Percentiles rank a stretch among this genome's conserved stretches.
These are phyloP conservation scores for Selene dorsalis DNA, from an alignment of 2,797 vertebrate genomes.

Conservation along the genomic window DNA sequence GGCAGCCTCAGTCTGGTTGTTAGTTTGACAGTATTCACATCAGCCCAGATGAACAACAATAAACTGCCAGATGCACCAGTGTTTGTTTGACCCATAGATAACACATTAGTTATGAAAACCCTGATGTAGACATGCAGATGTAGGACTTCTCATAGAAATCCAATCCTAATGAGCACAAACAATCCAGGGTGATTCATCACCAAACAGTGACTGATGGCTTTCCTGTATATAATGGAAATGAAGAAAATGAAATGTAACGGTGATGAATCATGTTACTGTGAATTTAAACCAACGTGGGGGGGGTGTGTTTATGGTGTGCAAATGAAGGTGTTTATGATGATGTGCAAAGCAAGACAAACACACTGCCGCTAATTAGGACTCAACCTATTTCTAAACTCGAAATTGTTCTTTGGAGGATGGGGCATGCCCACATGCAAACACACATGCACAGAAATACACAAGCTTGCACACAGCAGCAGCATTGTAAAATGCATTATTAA, in stretches of 20 bases:
- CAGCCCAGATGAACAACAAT: not conserved
- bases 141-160: not conserved
- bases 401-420: slow-evolving; percentile 25
- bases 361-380: slow-evolving; percentile 63
- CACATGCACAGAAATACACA: not conserved
- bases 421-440: not conserved
- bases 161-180: slow-evolving; percentile 1
- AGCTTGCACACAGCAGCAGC: not conserved
- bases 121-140: not conserved
- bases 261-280: slow-evolving; percentile 1
- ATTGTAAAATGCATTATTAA: slow-evolving; percentile 48
- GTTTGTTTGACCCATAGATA: not conserved
- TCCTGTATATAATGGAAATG: slow-evolving; percentile 24
- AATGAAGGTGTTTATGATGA: slow-evolving; percentile 37
- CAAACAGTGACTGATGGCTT: slow-evolving; percentile 25
- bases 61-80: not conserved
- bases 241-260: slow-evolving; percentile 39
- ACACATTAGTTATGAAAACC: not conserved
- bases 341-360: slow-evolving; percentile 28
- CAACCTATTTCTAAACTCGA: slow-evolving; percentile 53
- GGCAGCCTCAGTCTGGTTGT: not conserved
- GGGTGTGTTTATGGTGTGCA: slow-evolving; percentile 36
- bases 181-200: not conserved
- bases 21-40: not conserved
- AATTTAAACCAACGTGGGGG: not conserved